Evolutionary conservation across 2,888 invertebrate species (phyloP).

Genomic region (Zaprionus lineosus): DNA sequence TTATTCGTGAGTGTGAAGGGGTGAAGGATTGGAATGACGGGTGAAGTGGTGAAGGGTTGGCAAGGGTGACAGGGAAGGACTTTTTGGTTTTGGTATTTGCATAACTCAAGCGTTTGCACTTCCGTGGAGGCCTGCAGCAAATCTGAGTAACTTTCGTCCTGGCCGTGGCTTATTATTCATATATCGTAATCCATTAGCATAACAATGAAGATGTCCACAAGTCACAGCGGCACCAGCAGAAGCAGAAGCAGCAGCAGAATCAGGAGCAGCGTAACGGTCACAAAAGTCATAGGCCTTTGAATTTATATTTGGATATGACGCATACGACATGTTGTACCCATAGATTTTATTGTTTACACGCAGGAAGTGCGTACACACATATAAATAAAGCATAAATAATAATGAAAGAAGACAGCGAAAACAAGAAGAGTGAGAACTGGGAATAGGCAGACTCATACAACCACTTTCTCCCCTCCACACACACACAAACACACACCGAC

Average conservation of each 20-base stretch:
- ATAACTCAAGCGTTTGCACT: conserved; percentile 50
- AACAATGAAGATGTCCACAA: conserved; percentile 65
- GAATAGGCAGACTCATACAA: neutral
- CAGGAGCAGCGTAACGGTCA: conserved; percentile 22
- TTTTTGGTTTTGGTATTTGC: conserved; percentile 41
- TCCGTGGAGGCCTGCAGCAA: conserved; percentile 11
- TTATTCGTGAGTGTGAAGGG: no score
- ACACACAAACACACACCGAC: conserved; percentile 14
- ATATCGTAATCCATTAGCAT: conserved; percentile 78
- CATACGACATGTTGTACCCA: conserved; percentile 59
- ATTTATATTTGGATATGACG: conserved; percentile 57
- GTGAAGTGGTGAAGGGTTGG: no score
- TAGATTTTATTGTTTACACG: conserved; percentile 64
- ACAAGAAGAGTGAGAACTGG: neutral
- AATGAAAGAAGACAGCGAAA: conserved; percentile 63
- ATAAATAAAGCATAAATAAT: conserved; percentile 77
- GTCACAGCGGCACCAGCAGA: conserved; percentile 23
- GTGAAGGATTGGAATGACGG: no score
- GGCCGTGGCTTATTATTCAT: conserved; percentile 66
- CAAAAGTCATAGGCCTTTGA: conserved; percentile 50
- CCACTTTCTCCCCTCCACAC: no score
- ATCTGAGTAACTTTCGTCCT: conserved; percentile 9
- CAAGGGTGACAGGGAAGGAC: no score
- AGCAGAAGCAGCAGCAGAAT: neutral
- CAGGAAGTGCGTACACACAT: conserved; percentile 76